Percentiles rank a stretch among this genome's conserved stretches.
Conservation (phyloP, 2,888 invertebrate species). For the Synergus japonicus region DNA sequence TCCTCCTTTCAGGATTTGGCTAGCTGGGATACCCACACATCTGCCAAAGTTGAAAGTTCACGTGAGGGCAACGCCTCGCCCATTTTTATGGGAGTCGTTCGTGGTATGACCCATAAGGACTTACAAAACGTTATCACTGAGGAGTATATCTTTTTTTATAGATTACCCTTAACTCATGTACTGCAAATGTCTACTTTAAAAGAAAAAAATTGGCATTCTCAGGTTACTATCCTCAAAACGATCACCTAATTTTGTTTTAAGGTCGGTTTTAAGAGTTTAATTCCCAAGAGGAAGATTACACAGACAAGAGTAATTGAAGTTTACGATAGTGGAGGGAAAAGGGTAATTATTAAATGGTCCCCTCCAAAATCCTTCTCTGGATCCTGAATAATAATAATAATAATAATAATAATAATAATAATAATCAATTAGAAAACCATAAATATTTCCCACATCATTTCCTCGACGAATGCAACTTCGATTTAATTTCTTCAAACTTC, state of each 20-base stretch:
- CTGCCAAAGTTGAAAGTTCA: conserved; percentile 72
- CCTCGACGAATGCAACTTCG: not conserved
- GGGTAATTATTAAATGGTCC: too few species aligned
- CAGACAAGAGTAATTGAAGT: too few species aligned
- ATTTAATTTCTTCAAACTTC: conserved; percentile 4
- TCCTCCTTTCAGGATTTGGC: conserved; percentile 68
- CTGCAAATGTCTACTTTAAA: not conserved
- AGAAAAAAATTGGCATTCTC: too few species aligned
- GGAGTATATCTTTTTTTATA: not conserved
- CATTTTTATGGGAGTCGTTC: conserved; percentile 64
- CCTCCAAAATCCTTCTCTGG: too few species aligned
- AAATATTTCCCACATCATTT: not conserved
- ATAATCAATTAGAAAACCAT: not conserved
- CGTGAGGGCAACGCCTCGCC: conserved; percentile 72
- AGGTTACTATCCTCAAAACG: too few species aligned
- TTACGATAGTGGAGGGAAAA: too few species aligned
- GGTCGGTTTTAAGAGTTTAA: too few species aligned
- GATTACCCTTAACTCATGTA: not conserved
- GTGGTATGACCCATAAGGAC: not conserved
- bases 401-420: too few species aligned
- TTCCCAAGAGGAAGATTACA: too few species aligned
- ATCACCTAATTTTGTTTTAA: too few species aligned
- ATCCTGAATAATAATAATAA: too few species aligned
- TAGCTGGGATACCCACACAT: conserved; percentile 66
- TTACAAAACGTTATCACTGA: not conserved